A percentile compares a stretch with the other conserved stretches of the same genome.
Conservation (phyloP, 2,113 vertebrate species). For the Anseranas semipalmata region DNA sequence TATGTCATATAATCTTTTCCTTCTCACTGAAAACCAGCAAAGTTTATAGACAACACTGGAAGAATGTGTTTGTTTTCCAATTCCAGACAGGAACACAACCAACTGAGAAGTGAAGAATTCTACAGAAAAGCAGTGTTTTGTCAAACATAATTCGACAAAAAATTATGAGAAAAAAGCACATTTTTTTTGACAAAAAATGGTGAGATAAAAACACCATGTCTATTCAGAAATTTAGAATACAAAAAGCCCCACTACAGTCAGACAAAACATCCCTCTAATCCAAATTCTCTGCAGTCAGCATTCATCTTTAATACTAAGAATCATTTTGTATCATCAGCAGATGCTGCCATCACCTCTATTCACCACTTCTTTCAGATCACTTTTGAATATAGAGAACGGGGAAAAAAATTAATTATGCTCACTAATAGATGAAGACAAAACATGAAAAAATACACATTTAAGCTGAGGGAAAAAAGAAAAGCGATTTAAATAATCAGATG, state of each 20-base stretch:
- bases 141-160: background rate
- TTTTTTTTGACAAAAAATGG: no score
- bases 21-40: background rate
- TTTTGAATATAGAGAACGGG: background rate
- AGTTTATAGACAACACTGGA: background rate
- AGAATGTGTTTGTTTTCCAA: background rate
- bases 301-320: background rate
- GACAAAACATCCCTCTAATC: slow-evolving; percentile 19
- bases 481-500: background rate
- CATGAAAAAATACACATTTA: background rate
- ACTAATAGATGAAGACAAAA: background rate
- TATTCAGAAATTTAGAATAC: background rate
- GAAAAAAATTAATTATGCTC: slow-evolving; percentile 12
- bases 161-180: no score
- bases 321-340: slow-evolving; percentile 30
- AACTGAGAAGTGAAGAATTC: background rate
- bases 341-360: slow-evolving; percentile 4
- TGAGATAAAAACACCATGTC: slow-evolving; percentile 5
- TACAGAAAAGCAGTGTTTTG: background rate
- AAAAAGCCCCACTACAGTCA: background rate
- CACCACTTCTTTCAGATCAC: background rate
- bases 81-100: background rate
- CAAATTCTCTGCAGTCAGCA: slow-evolving; percentile 24
- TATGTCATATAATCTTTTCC: background rate
- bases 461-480: background rate